These are phyloP conservation scores for Sphenopsis melanotis DNA, from an alignment of 2,797 vertebrate genomes.

Conservation along the genomic window DNA sequence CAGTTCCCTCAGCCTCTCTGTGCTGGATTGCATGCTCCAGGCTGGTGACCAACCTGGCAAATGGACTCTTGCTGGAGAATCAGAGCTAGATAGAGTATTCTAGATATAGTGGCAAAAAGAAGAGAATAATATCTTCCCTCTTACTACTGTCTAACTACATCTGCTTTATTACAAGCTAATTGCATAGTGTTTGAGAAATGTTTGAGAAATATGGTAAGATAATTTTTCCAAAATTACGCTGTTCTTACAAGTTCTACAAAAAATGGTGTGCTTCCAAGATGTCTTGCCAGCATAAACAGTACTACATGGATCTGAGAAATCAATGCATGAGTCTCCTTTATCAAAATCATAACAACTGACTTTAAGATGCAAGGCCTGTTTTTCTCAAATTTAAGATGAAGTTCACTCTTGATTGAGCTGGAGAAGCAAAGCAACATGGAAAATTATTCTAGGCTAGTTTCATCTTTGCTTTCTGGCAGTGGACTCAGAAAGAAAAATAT, in stretches of 20 bases:
- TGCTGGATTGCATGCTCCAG: background rate
- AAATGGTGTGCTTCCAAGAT: background rate
- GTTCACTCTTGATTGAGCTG: background rate
- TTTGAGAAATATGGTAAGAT: background rate
- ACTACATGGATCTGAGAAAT: background rate
- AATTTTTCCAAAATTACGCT: background rate
- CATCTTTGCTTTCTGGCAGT: background rate
- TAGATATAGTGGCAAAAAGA: background rate
- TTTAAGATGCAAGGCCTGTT: background rate
- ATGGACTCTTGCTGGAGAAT: background rate
- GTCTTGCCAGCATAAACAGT: background rate
- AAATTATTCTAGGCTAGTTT: background rate
- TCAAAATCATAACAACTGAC: fast-evolving
- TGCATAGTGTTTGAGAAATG: background rate
- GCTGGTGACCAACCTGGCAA: background rate
- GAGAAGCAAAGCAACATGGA: background rate
- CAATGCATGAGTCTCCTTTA: background rate
- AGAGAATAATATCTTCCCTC: background rate
- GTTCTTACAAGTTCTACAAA: background rate
- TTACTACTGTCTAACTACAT: background rate
- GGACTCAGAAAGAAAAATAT: background rate
- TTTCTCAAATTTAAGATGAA: background rate
- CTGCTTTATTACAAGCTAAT: background rate
- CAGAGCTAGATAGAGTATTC: background rate
- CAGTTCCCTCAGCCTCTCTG: background rate